Evolutionary conservation across 2,113 vertebrate species (phyloP), one percentile per base, ranked within the genome.

Genomic region (Gnathonemus longibarbis): DNA sequence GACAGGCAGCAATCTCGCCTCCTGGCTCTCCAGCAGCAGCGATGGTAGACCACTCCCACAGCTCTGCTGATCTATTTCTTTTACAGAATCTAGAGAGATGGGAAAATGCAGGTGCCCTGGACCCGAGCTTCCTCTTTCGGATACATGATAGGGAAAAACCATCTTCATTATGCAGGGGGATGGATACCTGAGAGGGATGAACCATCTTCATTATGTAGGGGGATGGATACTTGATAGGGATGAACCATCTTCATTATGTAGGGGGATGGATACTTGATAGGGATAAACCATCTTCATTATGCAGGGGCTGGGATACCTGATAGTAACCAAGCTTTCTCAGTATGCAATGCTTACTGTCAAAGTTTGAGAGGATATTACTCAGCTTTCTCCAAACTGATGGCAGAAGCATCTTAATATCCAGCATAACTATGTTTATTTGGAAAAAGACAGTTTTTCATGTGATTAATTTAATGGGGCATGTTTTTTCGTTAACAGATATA

Each of bases 1-100:
- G 4, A 8, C 46, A 95, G 94, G 95, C 95, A 94, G 91, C 90
- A 93, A 95, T 93, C 95, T 95, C 90, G 94, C 94, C 95, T 96
- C 92, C 92, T 95, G 94, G 92, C 92, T 94, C 93, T 91, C 91
- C 89, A 90, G 92, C 91, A 91, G 90, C 93, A 92, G 91, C 93
- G 94, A 93, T 95, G 93, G 93, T 95, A 93, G 93, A 96, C 93
- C 92, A 93, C 92, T 92, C 91, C 92, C 15, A 21, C 91, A 35
- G 31, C 88, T 89, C 92, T 91, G 91, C 88, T 88, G 62, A 90
- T 89, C 92, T 91, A 90, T 90, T 80, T 24, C 89, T n/a, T 86
- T 86, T 49, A 86, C 46, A 50, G 46, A 50, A 86, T n/a, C 84
- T 50, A 13, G 24, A 27, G 39, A 45, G 24, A 84, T 48, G 83